Base-by-base conservation (phyloP, 2,797 vertebrate species). In the Cephalopachus bancanus region DNA sequence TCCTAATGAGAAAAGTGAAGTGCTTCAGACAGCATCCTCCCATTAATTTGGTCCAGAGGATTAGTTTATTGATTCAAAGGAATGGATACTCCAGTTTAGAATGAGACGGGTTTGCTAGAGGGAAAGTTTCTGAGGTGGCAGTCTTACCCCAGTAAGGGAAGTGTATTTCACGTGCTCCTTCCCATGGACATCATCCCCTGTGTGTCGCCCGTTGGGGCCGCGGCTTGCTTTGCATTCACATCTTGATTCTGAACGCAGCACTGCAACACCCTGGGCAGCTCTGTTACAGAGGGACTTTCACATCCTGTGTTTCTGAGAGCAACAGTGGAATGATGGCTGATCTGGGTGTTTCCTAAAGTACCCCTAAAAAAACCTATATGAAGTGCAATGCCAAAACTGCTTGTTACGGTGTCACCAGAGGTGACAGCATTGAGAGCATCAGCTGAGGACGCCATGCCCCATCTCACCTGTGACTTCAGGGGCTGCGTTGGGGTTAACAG, bases 1-100 rank as follows among this genome's bases (percentile, higher is more conserved):
- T 51, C 64, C 19, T 57, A 83, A 88, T 59, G 26, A 84, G 28
- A 76, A 95, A 93, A 93, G 79, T 53, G 62, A 91, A 81, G n/a
- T 57, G 24, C 24, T 59, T 93, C 55, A 72, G 49, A 65, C 79
- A 93, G 84, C 72, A 76, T n/a, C 81, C 90, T 83, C n/a, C 26
- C 17, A 22, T 91, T 95, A 53, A 62, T 92, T 71, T 69, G 65
- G 53, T 20, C 37, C 51, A 71, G 76, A 53, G 33, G 69, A 85
- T 93, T 69, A 30, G 5, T 76, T 65, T 91, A 84, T 78, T 65
- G 24, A 89, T 74, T 65, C 78, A 92, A 83, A 30, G n/a, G 44
- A 60, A 92, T 83, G 57, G 15, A 71, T 9, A 15, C 71, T 83
- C 72, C 8, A 51, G 33, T 76, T 74, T 83, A 75, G 83, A 22